Conservation (phyloP, 2,797 vertebrate species). For the Delichon dasypus region DNA sequence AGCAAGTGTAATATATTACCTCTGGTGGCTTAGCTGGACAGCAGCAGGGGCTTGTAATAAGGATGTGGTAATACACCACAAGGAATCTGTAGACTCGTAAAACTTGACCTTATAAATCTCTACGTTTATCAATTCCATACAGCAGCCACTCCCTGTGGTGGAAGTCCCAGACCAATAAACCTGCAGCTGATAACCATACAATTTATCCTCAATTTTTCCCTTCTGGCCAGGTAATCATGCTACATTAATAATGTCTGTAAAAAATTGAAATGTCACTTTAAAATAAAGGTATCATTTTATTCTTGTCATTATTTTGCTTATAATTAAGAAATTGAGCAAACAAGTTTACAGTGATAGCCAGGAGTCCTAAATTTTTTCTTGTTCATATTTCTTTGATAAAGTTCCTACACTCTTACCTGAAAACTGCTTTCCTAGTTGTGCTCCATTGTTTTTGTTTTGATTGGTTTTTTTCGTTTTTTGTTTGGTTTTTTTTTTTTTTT, state of each 20-base stretch:
- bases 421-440: not conserved
- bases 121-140: constrained; percentile 83
- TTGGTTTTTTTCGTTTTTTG: not conserved
- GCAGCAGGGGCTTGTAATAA: constrained; percentile 81
- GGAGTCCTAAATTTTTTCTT: not conserved
- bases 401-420: not conserved
- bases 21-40: constrained; percentile 76
- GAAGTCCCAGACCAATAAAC: constrained; percentile 76
- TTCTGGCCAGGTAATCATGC: constrained; percentile 55
- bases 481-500: not conserved
- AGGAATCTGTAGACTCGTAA: constrained; percentile 82
- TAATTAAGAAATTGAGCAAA: constrained; percentile 3
- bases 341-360: not conserved
- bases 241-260: constrained; percentile 58
- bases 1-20: constrained; percentile 76
- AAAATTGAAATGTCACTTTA: constrained; percentile 48
- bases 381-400: constrained; percentile 37
- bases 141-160: constrained; percentile 80
- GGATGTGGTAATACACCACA: constrained; percentile 80
- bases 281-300: constrained; percentile 24
- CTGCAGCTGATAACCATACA: constrained; percentile 76
- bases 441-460: not conserved
- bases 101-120: constrained; percentile 87
- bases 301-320: not conserved
- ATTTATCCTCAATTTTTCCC: constrained; percentile 52